Evolutionary conservation across 2,797 vertebrate genomes (phyloP), one percentile per base, ranked within the genome.

Genomic region (Sebastes jordani): DNA sequence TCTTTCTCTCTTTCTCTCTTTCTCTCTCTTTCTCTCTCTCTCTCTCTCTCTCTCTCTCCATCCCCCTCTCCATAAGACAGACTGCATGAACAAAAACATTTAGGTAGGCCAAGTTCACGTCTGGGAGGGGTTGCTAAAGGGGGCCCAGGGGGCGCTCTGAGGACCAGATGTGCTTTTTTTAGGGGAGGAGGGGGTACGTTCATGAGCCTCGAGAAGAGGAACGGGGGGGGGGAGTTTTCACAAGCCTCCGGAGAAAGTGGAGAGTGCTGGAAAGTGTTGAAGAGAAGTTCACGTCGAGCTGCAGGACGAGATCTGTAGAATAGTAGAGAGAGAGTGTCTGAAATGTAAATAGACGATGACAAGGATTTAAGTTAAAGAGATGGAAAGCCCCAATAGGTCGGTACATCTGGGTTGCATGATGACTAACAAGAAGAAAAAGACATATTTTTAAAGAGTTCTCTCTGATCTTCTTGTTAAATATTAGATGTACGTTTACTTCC

Each of bases 91-190:
- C 91, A 93, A 95, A 93, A 95, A 94, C 94, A 93, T 92, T 88
- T 90, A 91, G 92, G 92, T 93, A 85, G 91, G 95, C 95, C 95
- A 95, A 95, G 91, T 93, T 91, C 89, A 89, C 55, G 87, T 90
- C 90, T 91, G 95, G 93, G 94, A 92, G 94, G 92, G 93, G 93
- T 88, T 74, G 74, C 78, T 85, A 42, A 88, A 76, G 78, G 90
- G 84, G 90, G 87, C 89, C 87, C 77, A 69, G 78, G 87, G 80
- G 73, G 71, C 63, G 85, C 82, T 80, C 88, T 81, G 84, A 88
- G 67, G 85, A 88, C 95, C 95, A 96, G 95, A 95, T 96, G 95
- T 95, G 92, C 74, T 83, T 85, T 72, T 65, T 29, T 60, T 13
- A 2, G 6, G n/a, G 6, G 78, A 55, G 79, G 84, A 20, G 20